These are phyloP conservation scores for Exephanes ischioxanthus DNA, from an alignment of 2,888 invertebrate species.

Conservation along the genomic window DNA sequence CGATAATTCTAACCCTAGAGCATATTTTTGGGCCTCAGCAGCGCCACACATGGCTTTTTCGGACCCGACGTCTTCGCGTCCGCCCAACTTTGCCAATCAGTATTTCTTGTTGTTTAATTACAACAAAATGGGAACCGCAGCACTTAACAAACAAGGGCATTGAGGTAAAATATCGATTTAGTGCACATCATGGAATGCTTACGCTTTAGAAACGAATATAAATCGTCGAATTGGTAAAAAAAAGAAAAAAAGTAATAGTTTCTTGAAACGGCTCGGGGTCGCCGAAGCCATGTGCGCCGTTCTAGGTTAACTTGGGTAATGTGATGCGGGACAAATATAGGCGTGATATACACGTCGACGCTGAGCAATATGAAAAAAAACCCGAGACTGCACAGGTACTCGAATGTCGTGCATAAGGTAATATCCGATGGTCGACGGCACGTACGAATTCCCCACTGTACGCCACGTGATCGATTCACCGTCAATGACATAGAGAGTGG, in stretches of 20 bases:
- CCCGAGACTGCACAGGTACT: neutral
- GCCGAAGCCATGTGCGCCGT: neutral
- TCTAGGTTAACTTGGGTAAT: neutral
- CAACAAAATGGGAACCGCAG: neutral
- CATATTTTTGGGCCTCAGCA: too few species aligned
- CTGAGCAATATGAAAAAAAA: neutral
- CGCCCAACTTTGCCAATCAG: too few species aligned
- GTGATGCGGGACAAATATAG: neutral
- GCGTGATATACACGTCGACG: neutral
- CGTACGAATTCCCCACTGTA: neutral
- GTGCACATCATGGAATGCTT: neutral
- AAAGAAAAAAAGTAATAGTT: neutral
- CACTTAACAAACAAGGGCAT: neutral
- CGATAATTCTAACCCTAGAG: too few species aligned
- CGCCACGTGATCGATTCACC: conserved; percentile 44
- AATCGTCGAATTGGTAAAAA: neutral
- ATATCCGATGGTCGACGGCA: conserved; percentile 44
- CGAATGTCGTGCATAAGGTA: conserved; percentile 54
- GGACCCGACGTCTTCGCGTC: too few species aligned
- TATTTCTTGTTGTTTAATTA: neutral
- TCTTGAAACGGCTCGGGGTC: neutral
- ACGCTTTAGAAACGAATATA: neutral
- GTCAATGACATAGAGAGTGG: conserved; percentile 46
- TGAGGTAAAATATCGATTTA: neutral
- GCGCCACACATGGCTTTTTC: too few species aligned